These are phyloP conservation scores for Hypomecis atomaria DNA, from an alignment of 2,888 invertebrate species.

Conservation along the genomic window DNA sequence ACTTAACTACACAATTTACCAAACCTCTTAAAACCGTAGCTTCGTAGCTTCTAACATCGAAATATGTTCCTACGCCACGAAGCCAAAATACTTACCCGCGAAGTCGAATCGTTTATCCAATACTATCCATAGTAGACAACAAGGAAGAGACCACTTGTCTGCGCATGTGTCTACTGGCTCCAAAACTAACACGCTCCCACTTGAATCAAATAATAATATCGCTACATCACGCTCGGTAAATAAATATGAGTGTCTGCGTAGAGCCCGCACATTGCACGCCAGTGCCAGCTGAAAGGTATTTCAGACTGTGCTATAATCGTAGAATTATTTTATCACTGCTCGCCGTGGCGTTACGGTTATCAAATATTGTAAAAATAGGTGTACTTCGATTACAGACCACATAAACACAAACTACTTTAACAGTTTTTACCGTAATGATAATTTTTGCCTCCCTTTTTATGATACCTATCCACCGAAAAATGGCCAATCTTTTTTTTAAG, in stretches of 20 bases:
- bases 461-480: too few species aligned
- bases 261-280: conserved; percentile 2
- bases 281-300: not conserved
- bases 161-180: conserved; percentile 28
- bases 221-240: conserved; percentile 22
- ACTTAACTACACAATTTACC: not conserved
- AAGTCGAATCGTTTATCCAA: conserved; percentile 9
- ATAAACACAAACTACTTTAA: too few species aligned
- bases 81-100: conserved; percentile 3
- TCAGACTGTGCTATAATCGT: not conserved
- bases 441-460: too few species aligned
- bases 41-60: not conserved
- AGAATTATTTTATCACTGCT: not conserved
- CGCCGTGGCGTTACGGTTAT: too few species aligned
- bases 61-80: not conserved
- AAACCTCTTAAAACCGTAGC: not conserved
- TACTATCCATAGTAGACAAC: conserved; percentile 5
- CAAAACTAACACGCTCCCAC: conserved; percentile 31
- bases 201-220: conserved; percentile 33
- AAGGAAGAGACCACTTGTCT: conserved; percentile 34
- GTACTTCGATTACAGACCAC: too few species aligned
- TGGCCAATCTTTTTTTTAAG: too few species aligned
- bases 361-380: too few species aligned
- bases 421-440: too few species aligned
- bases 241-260: conserved; percentile 18